phyloP scores from a whole-genome alignment of 2,888 invertebrate genomes.

The Alloscopus bannaensis region DNA sequence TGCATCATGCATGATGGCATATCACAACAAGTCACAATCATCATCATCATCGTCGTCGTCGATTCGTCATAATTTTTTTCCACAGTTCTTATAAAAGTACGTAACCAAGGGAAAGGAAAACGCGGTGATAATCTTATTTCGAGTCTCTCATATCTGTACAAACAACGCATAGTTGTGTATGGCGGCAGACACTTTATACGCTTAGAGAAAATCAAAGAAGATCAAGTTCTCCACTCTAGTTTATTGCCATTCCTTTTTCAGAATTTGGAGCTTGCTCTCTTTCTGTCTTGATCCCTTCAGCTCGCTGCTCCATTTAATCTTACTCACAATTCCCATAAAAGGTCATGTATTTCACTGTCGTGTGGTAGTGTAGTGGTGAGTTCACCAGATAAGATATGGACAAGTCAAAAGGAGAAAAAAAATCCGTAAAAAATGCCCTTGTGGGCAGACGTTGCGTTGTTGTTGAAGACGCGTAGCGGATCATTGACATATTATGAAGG shows the following conservation, averaged over 20 bases:
- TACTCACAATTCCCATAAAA: constrained; percentile 45
- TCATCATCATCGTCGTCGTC: constrained; percentile 6
- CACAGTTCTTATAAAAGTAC: no score
- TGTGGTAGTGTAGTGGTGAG: constrained; percentile 25
- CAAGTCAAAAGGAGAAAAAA: no score
- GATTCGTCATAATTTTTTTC: no score
- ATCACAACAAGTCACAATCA: neutral
- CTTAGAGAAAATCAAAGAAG: constrained; percentile 65
- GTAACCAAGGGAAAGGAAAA: no score
- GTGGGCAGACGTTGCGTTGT: no score
- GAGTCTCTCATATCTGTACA: no score
- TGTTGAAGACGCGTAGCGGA: constrained; percentile 3
- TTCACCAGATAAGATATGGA: constrained; percentile 36
- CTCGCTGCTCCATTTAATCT: constrained; percentile 33
- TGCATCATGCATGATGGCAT: constrained; percentile 20
- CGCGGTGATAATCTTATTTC: no score
- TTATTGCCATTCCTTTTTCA: constrained; percentile 65
- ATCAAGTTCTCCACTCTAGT: constrained; percentile 65
- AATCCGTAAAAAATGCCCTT: no score
- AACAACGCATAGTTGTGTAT: no score
- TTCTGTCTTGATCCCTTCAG: constrained; percentile 7
- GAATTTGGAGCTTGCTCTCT: constrained; percentile 50
- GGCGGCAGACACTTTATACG: constrained; percentile 54
- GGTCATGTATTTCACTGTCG: constrained; percentile 57
- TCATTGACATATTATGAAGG: constrained; percentile 29